These are phyloP conservation scores for Pelecanoides urinatrix DNA, from an alignment of 2,113 vertebrate genomes.

Conservation along the genomic window DNA sequence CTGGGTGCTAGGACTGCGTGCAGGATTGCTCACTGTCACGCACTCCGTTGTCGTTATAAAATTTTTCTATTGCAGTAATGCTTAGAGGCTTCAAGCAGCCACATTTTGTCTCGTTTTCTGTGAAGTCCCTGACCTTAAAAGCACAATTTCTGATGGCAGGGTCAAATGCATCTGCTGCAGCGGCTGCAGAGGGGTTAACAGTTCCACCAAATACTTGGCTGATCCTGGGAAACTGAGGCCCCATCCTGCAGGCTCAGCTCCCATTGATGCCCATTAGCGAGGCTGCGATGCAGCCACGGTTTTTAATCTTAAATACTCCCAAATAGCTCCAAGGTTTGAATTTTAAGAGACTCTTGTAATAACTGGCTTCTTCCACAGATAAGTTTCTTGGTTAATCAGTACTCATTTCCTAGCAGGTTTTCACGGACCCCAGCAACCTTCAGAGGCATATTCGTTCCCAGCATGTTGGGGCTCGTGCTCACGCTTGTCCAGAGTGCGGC, in stretches of 20 bases:
- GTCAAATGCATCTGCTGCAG: not conserved
- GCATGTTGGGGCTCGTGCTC: constrained; percentile 96
- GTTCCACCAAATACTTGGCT: not conserved
- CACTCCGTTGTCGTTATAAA: not conserved
- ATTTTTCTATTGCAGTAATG: not conserved
- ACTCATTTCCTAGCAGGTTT: constrained; percentile 98
- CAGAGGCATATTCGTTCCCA: constrained; percentile 99
- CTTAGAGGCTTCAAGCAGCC: not conserved
- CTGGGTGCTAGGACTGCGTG: not conserved
- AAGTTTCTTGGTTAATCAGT: constrained; percentile 83
- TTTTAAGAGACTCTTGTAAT: constrained; percentile 5
- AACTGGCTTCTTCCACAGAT: constrained; percentile 46
- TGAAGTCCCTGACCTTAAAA: not conserved
- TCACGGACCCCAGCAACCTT: constrained; percentile 99
- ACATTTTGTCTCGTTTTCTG: not conserved
- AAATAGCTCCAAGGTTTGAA: not conserved
- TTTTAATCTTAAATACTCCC: not conserved
- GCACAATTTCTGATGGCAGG: not conserved
- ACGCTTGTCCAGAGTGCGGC: constrained; percentile 97
- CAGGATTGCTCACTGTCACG: not conserved
- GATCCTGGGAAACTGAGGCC: not conserved
- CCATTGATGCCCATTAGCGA: not conserved
- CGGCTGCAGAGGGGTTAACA: not conserved
- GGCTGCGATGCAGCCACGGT: not conserved
- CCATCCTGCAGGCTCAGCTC: not conserved